Percentiles rank a stretch among this genome's conserved stretches.
phyloP scores from a whole-genome alignment of 2,888 invertebrate species.

The Cenopis cana region DNA sequence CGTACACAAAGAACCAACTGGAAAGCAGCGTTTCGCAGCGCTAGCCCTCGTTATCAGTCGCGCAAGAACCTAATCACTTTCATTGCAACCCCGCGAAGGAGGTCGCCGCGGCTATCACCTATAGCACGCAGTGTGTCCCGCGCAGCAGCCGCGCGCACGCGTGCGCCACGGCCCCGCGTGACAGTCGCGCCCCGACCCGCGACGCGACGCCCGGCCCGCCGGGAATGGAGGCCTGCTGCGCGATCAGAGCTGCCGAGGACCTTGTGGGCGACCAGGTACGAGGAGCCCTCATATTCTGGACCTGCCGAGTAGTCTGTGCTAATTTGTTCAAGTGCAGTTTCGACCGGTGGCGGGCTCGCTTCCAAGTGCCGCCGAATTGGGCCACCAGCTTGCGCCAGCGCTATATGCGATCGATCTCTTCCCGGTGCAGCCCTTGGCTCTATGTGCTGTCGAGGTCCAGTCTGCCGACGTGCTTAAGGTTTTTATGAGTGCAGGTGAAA shows the following conservation, averaged over 20 bases:
- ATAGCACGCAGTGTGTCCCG: slow-evolving; percentile 65
- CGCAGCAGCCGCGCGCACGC: slow-evolving; percentile 64
- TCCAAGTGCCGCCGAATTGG: slow-evolving; percentile 25
- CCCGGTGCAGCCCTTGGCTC: background rate
- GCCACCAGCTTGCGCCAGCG: slow-evolving; percentile 28
- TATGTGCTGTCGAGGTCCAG: background rate
- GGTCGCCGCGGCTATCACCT: slow-evolving; percentile 71
- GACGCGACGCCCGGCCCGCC: slow-evolving; percentile 67
- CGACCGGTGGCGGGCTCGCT: slow-evolving; percentile 9
- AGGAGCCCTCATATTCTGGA: slow-evolving; percentile 34
- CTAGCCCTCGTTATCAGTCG: slow-evolving; percentile 79
- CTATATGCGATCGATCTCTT: slow-evolving; percentile 8
- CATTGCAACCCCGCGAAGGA: slow-evolving; percentile 79
- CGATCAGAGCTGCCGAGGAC: slow-evolving; percentile 79
- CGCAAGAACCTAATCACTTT: slow-evolving; percentile 80
- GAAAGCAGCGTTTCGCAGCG: slow-evolving; percentile 47
- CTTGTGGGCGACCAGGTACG: slow-evolving; percentile 82
- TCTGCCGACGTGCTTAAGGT: background rate
- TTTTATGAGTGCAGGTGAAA: slow-evolving; percentile 25
- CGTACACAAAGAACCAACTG: slow-evolving; percentile 43
- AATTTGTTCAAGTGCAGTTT: slow-evolving; percentile 30
- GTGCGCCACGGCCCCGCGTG: slow-evolving; percentile 53
- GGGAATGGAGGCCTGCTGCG: slow-evolving; percentile 83
- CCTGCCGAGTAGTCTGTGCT: slow-evolving; percentile 9
- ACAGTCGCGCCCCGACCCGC: slow-evolving; percentile 38